Percentiles rank a stretch among this genome's conserved stretches.
These are phyloP conservation scores for Scotopteryx bipunctaria DNA, from an alignment of 2,888 invertebrate genomes.

Conservation along the genomic window DNA sequence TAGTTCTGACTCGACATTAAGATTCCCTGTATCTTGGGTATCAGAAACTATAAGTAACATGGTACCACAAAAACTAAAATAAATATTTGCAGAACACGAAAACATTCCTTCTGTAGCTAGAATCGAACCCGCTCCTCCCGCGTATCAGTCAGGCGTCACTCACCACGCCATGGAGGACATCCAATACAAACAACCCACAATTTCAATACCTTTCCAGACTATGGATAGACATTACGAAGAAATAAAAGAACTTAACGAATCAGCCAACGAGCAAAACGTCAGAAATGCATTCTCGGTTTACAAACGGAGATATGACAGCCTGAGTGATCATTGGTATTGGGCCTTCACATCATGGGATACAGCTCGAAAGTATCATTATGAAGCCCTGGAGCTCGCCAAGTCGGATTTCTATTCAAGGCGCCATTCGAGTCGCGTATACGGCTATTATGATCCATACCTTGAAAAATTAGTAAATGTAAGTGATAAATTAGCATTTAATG, in stretches of 20 bases:
- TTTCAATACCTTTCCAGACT: slow-evolving; percentile 5
- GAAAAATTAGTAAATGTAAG: too few relatives aligned
- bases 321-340: slow-evolving; percentile 17
- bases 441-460: slow-evolving; percentile 7
- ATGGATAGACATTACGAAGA: slow-evolving; percentile 13
- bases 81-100: too few relatives aligned
- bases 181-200: background rate
- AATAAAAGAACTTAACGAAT: slow-evolving; percentile 5
- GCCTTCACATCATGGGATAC: slow-evolving; percentile 1
- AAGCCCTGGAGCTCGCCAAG: background rate
- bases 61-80: too few relatives aligned
- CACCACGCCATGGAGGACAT: too few relatives aligned
- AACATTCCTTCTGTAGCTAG: too few relatives aligned
- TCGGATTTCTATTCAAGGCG: background rate
- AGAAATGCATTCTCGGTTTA: slow-evolving; percentile 6
- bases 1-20: too few relatives aligned
- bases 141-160: too few relatives aligned
- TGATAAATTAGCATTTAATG: too few relatives aligned
- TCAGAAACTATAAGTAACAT: too few relatives aligned
- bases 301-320: background rate
- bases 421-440: background rate
- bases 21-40: too few relatives aligned
- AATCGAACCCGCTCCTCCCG: too few relatives aligned
- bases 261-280: slow-evolving; percentile 9
- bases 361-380: background rate